phyloP scores from a whole-genome alignment of 2,797 vertebrate species.

The Benthosema pterotum region DNA sequence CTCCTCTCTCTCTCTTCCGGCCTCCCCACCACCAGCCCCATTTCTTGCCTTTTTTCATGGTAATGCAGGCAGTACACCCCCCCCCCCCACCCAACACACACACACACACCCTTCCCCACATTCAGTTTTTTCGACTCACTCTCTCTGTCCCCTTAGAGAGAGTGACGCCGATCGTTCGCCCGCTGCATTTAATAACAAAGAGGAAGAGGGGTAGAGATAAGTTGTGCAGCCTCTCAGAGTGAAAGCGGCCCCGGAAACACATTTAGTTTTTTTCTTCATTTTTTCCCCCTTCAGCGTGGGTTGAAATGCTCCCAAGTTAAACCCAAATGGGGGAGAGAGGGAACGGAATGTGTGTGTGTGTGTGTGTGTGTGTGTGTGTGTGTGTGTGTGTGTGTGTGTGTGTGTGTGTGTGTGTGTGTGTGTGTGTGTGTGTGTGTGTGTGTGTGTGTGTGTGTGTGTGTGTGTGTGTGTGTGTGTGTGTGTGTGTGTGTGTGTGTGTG shows the following conservation, averaged over 20 bases:
- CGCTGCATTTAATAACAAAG: slow-evolving; percentile 70
- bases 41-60: slow-evolving; percentile 64
- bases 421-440: too few relatives aligned
- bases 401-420: too few relatives aligned
- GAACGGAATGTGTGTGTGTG: neutral
- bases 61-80: slow-evolving; percentile 65
- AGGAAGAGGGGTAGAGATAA: slow-evolving; percentile 64
- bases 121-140: slow-evolving; percentile 68
- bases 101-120: too few relatives aligned
- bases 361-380: too few relatives aligned
- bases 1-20: slow-evolving; percentile 15
- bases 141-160: slow-evolving; percentile 47
- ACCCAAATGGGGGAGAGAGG: slow-evolving; percentile 42
- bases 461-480: too few relatives aligned
- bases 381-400: too few relatives aligned
- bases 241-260: slow-evolving; percentile 70
- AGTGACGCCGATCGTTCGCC: slow-evolving; percentile 66
- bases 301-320: slow-evolving; percentile 73
- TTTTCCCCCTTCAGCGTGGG: slow-evolving; percentile 23
- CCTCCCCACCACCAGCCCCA: slow-evolving; percentile 39
- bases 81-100: slow-evolving; percentile 57
- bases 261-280: slow-evolving; percentile 59
- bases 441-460: too few relatives aligned
- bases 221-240: slow-evolving; percentile 74
- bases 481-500: too few relatives aligned